Evolutionary conservation across 2,888 invertebrate genomes (phyloP), one percentile per base, ranked within the genome.

Genomic region (Polydrusus pterygomalis): DNA sequence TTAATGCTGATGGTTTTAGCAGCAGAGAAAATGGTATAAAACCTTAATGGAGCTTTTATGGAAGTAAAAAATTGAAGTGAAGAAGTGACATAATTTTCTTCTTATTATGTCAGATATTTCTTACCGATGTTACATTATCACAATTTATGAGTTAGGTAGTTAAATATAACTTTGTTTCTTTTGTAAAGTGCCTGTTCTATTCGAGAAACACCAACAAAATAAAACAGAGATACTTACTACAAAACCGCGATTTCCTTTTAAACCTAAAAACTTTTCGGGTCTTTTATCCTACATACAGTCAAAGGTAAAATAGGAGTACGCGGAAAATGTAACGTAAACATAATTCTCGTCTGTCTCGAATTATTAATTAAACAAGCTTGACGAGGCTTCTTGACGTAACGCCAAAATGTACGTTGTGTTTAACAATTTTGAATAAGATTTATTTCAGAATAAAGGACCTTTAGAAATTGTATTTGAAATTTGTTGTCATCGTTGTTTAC

Each of bases 321-420:
- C 54, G 30, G 54, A 30, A 25, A n/a, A 17, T 8, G 34, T 34
- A 34, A 34, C 8, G 34, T 54, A 54, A 30, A 25, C 54, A n/a
- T 25, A 25, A 20, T 54, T 54, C 54, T 30, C 54, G 54, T 54
- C n/a, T 30, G 54, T 54, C 54, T 30, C 30, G 54, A 54, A 54
- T 54, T 54, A 54, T 54, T 54, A 54, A 54, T 54, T 54, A 54
- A 54, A 54, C 30, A 30, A 7, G 25, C 54, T 17, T 54, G 54
- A 30, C 30, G 20, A 7, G 30, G 54, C 54, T 54, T 54, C 30
- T 54, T 54, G 54, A 54, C n/a, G 54, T 25, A n/a, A 54, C n/a
- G 25, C 54, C 54, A 30, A n/a, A 54, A 54, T 54, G 30, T 30
- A 54, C 13, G 54, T 54, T 54, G 30, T 51, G 51, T 25, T 54